Evolutionary conservation across 2,797 vertebrate genomes (phyloP).

Genomic region (Rhynchotus rufescens): DNA sequence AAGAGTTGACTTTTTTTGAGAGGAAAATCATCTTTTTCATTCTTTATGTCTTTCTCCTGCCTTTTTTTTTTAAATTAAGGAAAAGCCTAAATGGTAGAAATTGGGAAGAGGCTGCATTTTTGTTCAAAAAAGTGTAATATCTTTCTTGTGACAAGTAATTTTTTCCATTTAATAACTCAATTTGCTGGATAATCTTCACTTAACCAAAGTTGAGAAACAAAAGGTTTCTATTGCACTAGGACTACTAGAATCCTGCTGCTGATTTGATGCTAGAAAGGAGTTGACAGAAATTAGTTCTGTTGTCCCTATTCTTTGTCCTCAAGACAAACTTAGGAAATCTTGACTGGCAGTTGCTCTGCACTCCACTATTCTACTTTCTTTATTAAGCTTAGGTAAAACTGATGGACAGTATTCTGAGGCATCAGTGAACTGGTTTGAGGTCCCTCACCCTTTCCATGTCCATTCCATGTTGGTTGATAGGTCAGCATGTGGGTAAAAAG

Average conservation of each 20-base stretch:
- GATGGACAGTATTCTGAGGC: background rate
- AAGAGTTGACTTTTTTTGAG: background rate
- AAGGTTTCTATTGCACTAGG: background rate
- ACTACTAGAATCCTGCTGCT: background rate
- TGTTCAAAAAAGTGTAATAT: background rate
- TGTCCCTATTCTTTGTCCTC: background rate
- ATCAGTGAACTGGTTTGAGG: background rate
- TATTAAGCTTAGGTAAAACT: background rate
- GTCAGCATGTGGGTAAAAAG: background rate
- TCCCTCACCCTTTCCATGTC: background rate
- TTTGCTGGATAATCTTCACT: background rate
- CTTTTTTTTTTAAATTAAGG: background rate
- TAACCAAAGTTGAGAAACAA: background rate
- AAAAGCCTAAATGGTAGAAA: background rate
- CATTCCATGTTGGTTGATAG: background rate
- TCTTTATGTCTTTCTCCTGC: background rate
- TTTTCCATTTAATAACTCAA: background rate
- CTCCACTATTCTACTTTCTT: background rate
- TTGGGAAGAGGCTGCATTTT: background rate
- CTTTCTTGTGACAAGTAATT: background rate
- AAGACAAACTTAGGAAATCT: background rate
- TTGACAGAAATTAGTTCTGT: background rate
- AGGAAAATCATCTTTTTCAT: background rate
- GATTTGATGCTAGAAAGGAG: background rate
- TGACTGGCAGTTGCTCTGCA: conserved; percentile 13